Evolutionary conservation across 2,113 vertebrate genomes (phyloP).

Genomic region (Mormoops blainvillei): DNA sequence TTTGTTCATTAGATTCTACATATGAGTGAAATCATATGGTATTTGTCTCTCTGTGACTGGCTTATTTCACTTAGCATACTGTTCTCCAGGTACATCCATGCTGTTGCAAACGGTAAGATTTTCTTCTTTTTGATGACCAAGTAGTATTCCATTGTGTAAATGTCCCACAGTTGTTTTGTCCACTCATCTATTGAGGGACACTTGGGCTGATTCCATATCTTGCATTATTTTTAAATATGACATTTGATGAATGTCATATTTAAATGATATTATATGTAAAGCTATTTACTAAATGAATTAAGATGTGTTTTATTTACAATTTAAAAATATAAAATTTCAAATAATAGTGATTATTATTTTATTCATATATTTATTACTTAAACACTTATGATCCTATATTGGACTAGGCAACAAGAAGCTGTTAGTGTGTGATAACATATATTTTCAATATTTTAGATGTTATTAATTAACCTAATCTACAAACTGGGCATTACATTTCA

Average conservation of each 20-base stretch:
- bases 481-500: background rate
- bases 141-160: too few relatives aligned
- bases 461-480: background rate
- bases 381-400: background rate
- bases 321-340: background rate
- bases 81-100: too few relatives aligned
- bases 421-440: background rate
- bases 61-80: too few relatives aligned
- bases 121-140: too few relatives aligned
- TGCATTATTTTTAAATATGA: background rate
- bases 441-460: background rate
- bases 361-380: background rate
- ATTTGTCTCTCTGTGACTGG: too few relatives aligned
- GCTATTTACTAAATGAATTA: background rate
- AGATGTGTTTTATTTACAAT: background rate
- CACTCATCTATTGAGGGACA: too few relatives aligned
- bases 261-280: background rate
- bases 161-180: too few relatives aligned
- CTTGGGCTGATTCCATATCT: too few relatives aligned
- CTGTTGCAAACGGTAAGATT: too few relatives aligned
- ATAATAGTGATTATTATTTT: background rate
- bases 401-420: background rate
- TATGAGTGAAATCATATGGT: too few relatives aligned
- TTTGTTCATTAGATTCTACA: too few relatives aligned
- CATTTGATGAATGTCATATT: too few relatives aligned